Evolutionary conservation across 2,113 vertebrate genomes (phyloP), one percentile per base, ranked within the genome.

Genomic region (Sapajus apella): DNA sequence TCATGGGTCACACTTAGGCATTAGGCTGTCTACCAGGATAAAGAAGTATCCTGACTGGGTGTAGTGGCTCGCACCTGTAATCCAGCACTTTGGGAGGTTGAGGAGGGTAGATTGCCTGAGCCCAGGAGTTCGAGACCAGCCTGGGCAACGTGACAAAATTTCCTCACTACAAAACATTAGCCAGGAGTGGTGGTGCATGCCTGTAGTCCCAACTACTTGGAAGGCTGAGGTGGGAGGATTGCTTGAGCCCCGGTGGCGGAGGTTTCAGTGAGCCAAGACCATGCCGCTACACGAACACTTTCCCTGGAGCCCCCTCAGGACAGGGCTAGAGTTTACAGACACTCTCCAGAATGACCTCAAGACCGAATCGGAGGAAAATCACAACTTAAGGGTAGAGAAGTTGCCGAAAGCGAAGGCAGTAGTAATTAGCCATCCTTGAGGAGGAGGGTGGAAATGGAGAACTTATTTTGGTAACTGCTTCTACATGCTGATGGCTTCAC

Each of bases 351-450:
- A 32, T n/a, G 2, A 66, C n/a, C 4, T 92, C 21, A 32, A 55
- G 55, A 35, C 83, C 64, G 43, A 82, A 5, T 16, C 6, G 25
- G 20, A 55, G 76, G 7, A 40, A 66, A 76, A 32, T 14, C 37
- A 55, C 20, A 64, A 4, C 0, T 1, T 4, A 13, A 43, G 3
- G 13, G 50, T 55, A 18, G 43, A 52, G 17, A 7, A 32, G 11
- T 50, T 43, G 8, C 13, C 27, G 76, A 82, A 40, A 4, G 12
- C 18, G 10, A 8, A 16, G 43, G 27, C 3, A 12, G 23, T 23
- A 8, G 76, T 58, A 37, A 23, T 17, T 58, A 61, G 45, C 9
- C 21, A 21, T 40, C 3, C 10, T 16, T 10, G 27, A 55, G 61
- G 52, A 72, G 9, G n/a, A 72, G n/a, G 8, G 17, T 58, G 21